Base-by-base conservation (phyloP, 2,113 vertebrate species). In the Pygoscelis antarcticus region DNA sequence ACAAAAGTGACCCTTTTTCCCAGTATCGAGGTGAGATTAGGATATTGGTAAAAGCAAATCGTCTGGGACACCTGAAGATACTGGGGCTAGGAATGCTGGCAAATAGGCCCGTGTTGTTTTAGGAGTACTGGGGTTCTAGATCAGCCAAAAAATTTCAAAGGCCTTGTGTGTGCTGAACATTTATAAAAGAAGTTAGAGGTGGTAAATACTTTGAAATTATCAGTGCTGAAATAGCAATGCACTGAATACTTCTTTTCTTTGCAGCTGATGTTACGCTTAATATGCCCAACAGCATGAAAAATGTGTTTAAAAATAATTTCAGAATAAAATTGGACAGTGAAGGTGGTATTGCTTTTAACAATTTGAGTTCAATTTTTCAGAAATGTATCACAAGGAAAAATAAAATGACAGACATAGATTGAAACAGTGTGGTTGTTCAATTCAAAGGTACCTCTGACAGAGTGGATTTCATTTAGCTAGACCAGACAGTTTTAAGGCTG, bases 281-380 rank as follows among this genome's bases (percentile, higher is more conserved):
- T 92, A 61, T 80, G 64, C 71, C 58, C 79, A 83, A 83, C 65
- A 77, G 62, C 46, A 34, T 91, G 95, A 97, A 96, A 95, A 96
- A 92, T 77, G 82, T 85, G 78, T 58, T 97, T 77, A 74, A 94
- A 95, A 95, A 96, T 51, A 93, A 92, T 85, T 80, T 66, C 60
- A 58, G 83, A 91, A 71, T 55, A 61, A 91, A 90, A 79, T 32
- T 83, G 77, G 64, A 62, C 61, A 52, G 46, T 55, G 68, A 92
- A 83, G 71, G 57, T 62, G 84, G 89, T 69, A 87, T 87, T 96
- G 93, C 92, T 95, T 91, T 95, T 74, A 96, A 68, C 86, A 95
- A 76, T 76, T 93, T 62, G 88, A 93, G 71, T 96, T 89, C 75
- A 91, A 83, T 97, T 97, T 94, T 96, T 97, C 88, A 91, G 79